A percentile compares a stretch with the other conserved stretches of the same genome.
Evolutionary conservation across 2,888 invertebrate species (phyloP).

Genomic region (Choristoneura rosaceana): DNA sequence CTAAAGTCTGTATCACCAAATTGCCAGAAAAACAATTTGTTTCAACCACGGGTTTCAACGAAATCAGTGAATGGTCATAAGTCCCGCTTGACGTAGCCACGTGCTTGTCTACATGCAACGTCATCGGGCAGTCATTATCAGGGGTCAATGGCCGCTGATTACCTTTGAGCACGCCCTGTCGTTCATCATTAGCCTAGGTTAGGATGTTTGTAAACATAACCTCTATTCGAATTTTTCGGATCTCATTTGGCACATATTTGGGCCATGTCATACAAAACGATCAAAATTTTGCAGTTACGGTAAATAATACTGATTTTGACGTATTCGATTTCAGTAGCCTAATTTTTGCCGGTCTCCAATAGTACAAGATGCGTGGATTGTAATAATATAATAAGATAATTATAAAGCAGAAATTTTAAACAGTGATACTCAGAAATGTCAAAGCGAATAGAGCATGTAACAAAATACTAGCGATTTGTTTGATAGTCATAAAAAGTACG

Average conservation of each 20-base stretch:
- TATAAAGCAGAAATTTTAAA: no score
- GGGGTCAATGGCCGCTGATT: constrained; percentile 82
- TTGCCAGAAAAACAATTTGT: constrained; percentile 37
- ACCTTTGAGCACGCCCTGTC: constrained; percentile 81
- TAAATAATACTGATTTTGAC: not conserved
- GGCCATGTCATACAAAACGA: constrained; percentile 55
- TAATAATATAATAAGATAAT: no score
- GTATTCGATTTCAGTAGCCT: no score
- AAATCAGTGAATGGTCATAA: constrained; percentile 43
- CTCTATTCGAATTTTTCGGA: constrained; percentile 67
- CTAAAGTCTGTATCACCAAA: not conserved
- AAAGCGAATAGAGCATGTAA: not conserved
- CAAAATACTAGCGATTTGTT: not conserved
- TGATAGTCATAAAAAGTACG: not conserved
- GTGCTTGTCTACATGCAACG: constrained; percentile 75
- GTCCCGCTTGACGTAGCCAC: constrained; percentile 64
- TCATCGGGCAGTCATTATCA: constrained; percentile 84
- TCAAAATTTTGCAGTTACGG: not conserved
- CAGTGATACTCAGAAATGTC: not conserved
- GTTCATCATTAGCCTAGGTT: constrained; percentile 85
- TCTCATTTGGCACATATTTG: constrained; percentile 65
- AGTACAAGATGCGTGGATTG: no score
- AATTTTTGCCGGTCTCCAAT: no score
- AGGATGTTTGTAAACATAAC: constrained; percentile 84
- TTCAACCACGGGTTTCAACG: constrained; percentile 23